These are phyloP conservation scores for Oncorhynchus masou DNA, from an alignment of 2,113 vertebrate species.

Conservation along the genomic window DNA sequence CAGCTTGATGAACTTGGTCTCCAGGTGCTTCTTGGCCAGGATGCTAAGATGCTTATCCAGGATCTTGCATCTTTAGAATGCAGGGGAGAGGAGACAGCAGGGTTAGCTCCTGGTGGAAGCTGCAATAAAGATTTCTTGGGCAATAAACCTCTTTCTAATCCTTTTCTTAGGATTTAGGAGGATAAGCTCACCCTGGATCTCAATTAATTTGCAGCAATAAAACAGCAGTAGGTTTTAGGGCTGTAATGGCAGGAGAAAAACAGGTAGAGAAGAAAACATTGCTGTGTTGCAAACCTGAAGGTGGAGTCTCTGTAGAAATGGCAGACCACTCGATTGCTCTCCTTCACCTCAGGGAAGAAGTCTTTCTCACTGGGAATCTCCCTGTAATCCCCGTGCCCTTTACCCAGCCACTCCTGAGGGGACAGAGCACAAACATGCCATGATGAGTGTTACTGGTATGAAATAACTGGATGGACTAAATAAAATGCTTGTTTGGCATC, in stretches of 20 bases:
- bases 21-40: constrained; percentile 92
- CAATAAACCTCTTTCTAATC: too few species aligned
- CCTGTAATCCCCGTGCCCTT: constrained; percentile 94
- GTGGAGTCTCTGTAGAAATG: constrained; percentile 96
- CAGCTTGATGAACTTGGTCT: constrained; percentile 96
- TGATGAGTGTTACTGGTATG: too few species aligned
- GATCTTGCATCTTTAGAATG: constrained; percentile 85
- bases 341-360: constrained; percentile 95
- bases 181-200: too few species aligned
- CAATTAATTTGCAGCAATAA: too few species aligned
- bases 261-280: too few species aligned
- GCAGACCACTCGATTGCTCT: constrained; percentile 94
- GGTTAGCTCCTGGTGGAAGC: not conserved
- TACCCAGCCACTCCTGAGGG: constrained; percentile 90
- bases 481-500: not conserved
- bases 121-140: too few species aligned
- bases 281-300: constrained; percentile 78
- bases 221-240: too few species aligned
- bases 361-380: constrained; percentile 94
- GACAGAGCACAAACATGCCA: not conserved
- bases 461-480: too few species aligned
- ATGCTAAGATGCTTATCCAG: constrained; percentile 88
- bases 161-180: too few species aligned
- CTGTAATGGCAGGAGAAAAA: too few species aligned
- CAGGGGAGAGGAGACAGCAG: not conserved